Evolutionary conservation across 2,797 vertebrate species (phyloP).

Genomic region (Toxotes lorentzi): DNA sequence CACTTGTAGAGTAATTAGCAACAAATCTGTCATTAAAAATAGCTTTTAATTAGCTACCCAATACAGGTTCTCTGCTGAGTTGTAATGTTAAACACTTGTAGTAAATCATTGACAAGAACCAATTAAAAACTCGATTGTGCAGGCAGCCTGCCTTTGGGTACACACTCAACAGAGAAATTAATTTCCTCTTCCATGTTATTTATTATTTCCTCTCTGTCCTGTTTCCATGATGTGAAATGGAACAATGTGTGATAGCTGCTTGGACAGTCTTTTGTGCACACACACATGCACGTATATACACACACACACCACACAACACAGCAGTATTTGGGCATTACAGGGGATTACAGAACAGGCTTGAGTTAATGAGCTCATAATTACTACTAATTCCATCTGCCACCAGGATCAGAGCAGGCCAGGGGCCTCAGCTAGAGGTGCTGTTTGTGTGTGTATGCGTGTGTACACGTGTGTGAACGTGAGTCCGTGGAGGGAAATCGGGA

Average conservation of each 20-base stretch:
- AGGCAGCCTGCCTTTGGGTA: slow-evolving; percentile 29
- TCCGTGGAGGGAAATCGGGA: slow-evolving; percentile 36
- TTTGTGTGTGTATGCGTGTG: slow-evolving; percentile 1
- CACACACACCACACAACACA: slow-evolving; percentile 33
- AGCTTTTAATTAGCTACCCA: slow-evolving; percentile 64
- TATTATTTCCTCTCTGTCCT: slow-evolving; percentile 51
- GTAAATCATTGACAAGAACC: slow-evolving; percentile 60
- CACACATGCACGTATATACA: slow-evolving; percentile 22
- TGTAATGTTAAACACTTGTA: slow-evolving; percentile 50
- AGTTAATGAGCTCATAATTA: slow-evolving; percentile 84
- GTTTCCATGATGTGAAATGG: slow-evolving; percentile 47
- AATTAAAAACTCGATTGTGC: slow-evolving; percentile 55
- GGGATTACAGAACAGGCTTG: slow-evolving; percentile 81
- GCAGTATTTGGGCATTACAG: slow-evolving; percentile 76
- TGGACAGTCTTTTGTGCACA: slow-evolving; percentile 33
- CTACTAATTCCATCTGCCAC: slow-evolving; percentile 84
- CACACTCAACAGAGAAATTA: slow-evolving; percentile 44
- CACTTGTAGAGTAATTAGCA: slow-evolving; percentile 46
- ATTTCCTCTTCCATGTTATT: slow-evolving; percentile 60
- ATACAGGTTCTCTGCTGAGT: slow-evolving; percentile 43
- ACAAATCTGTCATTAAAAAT: slow-evolving; percentile 59
- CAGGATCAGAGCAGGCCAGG: slow-evolving; percentile 67
- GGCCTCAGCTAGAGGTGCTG: slow-evolving; percentile 33
- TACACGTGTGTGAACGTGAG: slow-evolving; percentile 10
- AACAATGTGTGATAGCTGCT: slow-evolving; percentile 49